These are phyloP conservation scores for Lepas anatifera DNA, from an alignment of 2,888 invertebrate species.

Conservation along the genomic window DNA sequence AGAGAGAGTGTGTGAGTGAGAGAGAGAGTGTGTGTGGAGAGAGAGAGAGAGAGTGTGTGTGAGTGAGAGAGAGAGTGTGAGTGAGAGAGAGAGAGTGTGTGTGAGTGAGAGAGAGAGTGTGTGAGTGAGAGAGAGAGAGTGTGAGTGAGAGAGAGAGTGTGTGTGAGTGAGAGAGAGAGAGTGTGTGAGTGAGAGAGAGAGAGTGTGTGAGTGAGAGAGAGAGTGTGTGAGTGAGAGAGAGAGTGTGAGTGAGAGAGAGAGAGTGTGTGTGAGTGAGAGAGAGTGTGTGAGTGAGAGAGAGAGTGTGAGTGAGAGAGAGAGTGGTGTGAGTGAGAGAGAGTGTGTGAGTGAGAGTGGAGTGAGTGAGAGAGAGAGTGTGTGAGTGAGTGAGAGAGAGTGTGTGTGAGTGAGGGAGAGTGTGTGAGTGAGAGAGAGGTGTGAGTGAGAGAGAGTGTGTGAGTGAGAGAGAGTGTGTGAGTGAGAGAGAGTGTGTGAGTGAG, in stretches of 20 bases:
- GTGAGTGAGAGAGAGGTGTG: not conserved
- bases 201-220: not conserved
- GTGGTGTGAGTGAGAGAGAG: not conserved
- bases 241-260: not conserved
- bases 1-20: not conserved
- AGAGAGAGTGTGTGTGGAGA: not conserved
- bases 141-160: not conserved
- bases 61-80: not conserved
- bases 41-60: not conserved
- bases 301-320: not conserved
- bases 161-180: not conserved
- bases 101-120: not conserved
- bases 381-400: not conserved
- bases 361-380: not conserved
- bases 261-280: not conserved
- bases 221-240: not conserved
- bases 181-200: not conserved
- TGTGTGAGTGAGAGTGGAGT: not conserved
- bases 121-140: constrained; percentile 9
- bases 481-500: not conserved
- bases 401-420: constrained; percentile 3
- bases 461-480: not conserved
- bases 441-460: not conserved
- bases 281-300: not conserved
- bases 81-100: not conserved